Evolutionary conservation across 1,140 invertebrate species (phyloP).

Genomic region (Bombus affinis): DNA sequence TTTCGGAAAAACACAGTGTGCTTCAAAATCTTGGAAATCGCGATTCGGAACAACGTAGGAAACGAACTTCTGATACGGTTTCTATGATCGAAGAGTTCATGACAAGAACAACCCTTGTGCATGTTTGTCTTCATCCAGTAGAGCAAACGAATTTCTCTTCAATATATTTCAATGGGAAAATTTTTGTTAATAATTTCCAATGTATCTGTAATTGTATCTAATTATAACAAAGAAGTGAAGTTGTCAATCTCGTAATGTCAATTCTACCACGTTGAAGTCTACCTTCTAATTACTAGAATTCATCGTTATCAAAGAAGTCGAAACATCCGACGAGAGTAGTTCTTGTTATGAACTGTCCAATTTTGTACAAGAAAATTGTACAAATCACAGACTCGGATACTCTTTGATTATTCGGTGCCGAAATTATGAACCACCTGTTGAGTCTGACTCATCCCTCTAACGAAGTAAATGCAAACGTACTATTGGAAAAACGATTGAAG

Average conservation of each 20-base stretch:
- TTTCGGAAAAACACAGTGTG: not conserved
- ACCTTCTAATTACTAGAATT: not conserved
- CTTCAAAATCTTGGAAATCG: not conserved
- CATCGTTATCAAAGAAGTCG: not conserved
- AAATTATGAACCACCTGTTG: constrained; percentile 23
- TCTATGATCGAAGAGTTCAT: not conserved
- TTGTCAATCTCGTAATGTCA: too few species aligned
- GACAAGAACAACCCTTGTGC: not conserved
- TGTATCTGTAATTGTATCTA: not conserved
- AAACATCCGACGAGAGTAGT: not conserved
- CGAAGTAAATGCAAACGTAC: not conserved
- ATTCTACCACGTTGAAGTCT: not conserved
- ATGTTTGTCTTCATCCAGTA: not conserved
- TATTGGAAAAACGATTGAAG: not conserved
- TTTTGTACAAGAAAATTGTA: not conserved
- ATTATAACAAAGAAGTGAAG: too few species aligned
- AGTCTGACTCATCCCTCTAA: not conserved
- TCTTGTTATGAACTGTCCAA: not conserved
- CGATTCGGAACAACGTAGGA: not conserved
- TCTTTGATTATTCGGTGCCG: not conserved
- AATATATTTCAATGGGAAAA: too few species aligned
- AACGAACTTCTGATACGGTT: not conserved
- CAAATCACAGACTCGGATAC: not conserved
- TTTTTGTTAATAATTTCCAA: too few species aligned
- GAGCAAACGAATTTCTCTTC: not conserved